phyloP scores from a whole-genome alignment of 2,113 vertebrate species.

The Pedionomus torquatus region DNA sequence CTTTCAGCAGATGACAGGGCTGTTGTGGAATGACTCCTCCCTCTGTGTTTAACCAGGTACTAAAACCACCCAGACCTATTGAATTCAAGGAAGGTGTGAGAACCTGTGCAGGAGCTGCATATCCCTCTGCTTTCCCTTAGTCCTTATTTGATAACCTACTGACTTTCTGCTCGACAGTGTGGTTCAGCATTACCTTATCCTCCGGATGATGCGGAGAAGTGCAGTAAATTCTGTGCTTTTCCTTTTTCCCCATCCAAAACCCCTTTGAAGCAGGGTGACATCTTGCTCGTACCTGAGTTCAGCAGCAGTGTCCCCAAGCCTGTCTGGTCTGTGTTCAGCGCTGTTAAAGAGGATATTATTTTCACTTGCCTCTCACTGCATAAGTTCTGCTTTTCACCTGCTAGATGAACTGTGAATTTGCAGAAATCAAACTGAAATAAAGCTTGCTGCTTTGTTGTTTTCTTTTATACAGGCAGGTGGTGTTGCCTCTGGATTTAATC shows the following conservation, averaged over 20 bases:
- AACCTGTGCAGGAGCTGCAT: neutral
- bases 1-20: neutral
- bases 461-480: slow-evolving; percentile 82
- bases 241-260: neutral
- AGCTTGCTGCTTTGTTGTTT: neutral
- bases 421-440: neutral
- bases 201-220: neutral
- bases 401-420: neutral
- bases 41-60: neutral
- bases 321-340: neutral
- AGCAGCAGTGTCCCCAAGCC: neutral
- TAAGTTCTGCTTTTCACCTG: neutral
- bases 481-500: slow-evolving; percentile 89
- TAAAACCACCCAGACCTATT: neutral
- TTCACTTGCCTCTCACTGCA: neutral
- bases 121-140: neutral
- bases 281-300: too few species aligned
- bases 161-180: neutral
- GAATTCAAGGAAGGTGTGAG: neutral
- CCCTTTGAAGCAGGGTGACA: neutral
- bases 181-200: neutral
- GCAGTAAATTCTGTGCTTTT: neutral
- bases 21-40: neutral
- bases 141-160: neutral
- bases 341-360: neutral